Percentiles rank a stretch among this genome's conserved stretches.
These are phyloP conservation scores for Rhysida immarginata DNA, from an alignment of 1,140 invertebrate genomes.

Conservation along the genomic window DNA sequence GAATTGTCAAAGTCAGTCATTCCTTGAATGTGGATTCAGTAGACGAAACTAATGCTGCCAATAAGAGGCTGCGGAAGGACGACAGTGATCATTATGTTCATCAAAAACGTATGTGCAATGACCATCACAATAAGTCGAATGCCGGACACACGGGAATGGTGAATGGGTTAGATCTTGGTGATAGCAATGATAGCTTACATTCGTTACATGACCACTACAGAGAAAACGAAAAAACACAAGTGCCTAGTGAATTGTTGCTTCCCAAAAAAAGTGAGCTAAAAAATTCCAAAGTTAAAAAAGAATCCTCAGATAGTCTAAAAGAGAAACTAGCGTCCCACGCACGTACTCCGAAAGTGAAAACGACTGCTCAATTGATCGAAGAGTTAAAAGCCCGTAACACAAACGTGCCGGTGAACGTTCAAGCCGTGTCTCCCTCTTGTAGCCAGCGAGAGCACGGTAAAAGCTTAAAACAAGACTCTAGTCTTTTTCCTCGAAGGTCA, in stretches of 20 bases:
- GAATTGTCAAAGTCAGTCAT: neutral
- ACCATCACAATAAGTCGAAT: neutral
- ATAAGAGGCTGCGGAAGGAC: constrained; percentile 44
- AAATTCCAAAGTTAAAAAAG: neutral
- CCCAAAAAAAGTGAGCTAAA: neutral
- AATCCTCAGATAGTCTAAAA: constrained; percentile 26
- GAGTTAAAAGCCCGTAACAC: constrained; percentile 50
- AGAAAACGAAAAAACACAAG: constrained; percentile 4
- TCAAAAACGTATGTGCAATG: neutral
- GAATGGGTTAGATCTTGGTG: neutral
- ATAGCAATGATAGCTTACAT: constrained; percentile 3
- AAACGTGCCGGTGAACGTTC: constrained; percentile 28
- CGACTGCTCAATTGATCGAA: constrained; percentile 63
- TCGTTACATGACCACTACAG: neutral
- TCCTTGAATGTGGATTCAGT: constrained; percentile 24
- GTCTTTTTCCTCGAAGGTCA: constrained; percentile 1
- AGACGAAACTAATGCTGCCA: constrained; percentile 42
- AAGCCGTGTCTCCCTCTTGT: constrained; percentile 9
- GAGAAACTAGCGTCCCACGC: constrained; percentile 43
- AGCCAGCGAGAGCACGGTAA: constrained; percentile 5
- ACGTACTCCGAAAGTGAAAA: constrained; percentile 57
- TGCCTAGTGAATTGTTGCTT: neutral
- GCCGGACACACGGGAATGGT: neutral
- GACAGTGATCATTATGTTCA: neutral
- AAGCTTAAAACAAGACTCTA: constrained; percentile 5